These are phyloP conservation scores for Frankliniella fusca DNA, from an alignment of 2,888 invertebrate genomes.

Conservation along the genomic window DNA sequence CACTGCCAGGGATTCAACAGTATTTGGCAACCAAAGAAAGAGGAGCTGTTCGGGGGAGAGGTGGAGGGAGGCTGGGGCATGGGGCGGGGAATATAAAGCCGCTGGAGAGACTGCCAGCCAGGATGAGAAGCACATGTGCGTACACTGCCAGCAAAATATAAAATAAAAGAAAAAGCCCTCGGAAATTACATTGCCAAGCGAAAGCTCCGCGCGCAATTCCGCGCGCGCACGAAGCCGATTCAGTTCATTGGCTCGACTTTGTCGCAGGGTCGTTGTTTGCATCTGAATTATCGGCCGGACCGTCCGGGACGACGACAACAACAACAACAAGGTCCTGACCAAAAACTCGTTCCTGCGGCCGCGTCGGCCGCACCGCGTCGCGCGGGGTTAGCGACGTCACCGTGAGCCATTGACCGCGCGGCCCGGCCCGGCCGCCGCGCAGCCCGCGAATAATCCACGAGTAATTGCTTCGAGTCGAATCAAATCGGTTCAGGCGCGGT, in stretches of 20 bases:
- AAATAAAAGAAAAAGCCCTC: too few species aligned
- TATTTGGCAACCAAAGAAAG: neutral
- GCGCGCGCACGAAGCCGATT: neutral
- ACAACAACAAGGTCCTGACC: neutral
- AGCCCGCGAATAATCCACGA: too few species aligned
- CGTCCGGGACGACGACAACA: neutral
- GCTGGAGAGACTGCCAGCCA: neutral
- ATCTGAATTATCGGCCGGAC: too few species aligned
- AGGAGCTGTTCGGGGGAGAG: neutral
- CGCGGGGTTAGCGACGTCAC: neutral
- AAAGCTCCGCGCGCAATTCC: neutral
- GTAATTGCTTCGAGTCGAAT: too few species aligned
- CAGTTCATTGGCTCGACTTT: too few species aligned
- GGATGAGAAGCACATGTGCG: too few species aligned
- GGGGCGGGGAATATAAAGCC: neutral
- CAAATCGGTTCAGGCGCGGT: too few species aligned
- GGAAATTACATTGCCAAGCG: too few species aligned
- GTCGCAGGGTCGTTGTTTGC: too few species aligned
- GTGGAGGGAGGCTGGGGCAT: neutral
- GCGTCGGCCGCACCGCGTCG: neutral
- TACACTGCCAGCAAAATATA: too few species aligned
- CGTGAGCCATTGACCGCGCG: neutral
- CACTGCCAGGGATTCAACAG: neutral
- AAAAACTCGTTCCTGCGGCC: neutral
- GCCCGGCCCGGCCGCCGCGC: neutral